These are phyloP conservation scores for Strix uralensis DNA, from an alignment of 2,113 vertebrate species.

Conservation along the genomic window DNA sequence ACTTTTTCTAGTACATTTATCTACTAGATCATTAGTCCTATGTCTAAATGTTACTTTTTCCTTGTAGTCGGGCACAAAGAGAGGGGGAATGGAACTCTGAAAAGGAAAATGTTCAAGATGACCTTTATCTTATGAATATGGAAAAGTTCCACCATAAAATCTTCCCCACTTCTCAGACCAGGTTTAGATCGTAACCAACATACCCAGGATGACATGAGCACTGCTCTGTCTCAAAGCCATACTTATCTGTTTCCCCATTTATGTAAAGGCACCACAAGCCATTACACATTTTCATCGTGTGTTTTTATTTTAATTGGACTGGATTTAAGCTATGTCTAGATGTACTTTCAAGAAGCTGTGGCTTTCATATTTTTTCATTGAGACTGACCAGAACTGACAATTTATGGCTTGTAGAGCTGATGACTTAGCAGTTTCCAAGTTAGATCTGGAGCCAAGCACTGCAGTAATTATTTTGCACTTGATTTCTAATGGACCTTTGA, in stretches of 20 bases:
- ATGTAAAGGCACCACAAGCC: neutral
- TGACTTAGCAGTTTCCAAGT: constrained; percentile 13
- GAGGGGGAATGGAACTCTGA: neutral
- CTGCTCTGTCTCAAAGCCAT: neutral
- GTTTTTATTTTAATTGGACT: neutral
- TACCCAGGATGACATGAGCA: neutral
- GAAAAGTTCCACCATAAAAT: neutral
- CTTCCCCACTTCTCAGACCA: neutral
- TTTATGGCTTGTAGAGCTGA: constrained; percentile 5
- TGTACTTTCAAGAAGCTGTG: neutral
- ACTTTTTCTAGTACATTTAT: neutral
- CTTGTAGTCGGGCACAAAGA: neutral
- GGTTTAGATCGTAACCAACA: neutral
- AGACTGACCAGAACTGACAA: neutral
- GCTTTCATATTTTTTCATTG: neutral
- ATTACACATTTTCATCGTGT: neutral
- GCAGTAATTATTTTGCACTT: constrained; percentile 10
- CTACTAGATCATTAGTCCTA: neutral
- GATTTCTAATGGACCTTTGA: neutral
- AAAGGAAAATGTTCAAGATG: neutral
- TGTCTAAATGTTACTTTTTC: neutral
- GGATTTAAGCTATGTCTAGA: neutral
- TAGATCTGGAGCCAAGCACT: neutral
- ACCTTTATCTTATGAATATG: neutral
- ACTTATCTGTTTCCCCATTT: neutral